Percentiles rank a stretch among this genome's conserved stretches.
Evolutionary conservation across 1,140 invertebrate genomes (phyloP).

Genomic region (Scaptomyza hsui): DNA sequence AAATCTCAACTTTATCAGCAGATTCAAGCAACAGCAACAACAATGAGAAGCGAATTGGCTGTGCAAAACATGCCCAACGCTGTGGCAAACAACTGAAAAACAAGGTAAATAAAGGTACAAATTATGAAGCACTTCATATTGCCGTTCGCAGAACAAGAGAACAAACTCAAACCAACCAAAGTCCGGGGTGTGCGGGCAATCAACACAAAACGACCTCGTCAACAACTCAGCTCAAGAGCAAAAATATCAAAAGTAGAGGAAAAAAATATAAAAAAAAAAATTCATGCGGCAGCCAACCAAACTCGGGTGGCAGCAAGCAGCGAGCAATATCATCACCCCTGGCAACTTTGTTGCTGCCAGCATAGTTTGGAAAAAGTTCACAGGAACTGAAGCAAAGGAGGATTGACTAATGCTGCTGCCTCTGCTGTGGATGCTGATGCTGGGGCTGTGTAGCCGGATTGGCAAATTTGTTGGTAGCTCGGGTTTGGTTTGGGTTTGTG

Average conservation of each 20-base stretch:
- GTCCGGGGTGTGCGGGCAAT: conserved; percentile 60
- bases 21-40: conserved; percentile 40
- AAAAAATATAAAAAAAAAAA: conserved; percentile 15
- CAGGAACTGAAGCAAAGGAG: conserved; percentile 10
- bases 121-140: conserved; percentile 78
- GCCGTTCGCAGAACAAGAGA: conserved; percentile 45
- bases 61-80: conserved; percentile 44
- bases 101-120: conserved; percentile 77
- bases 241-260: conserved; percentile 67
- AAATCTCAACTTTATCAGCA: conserved; percentile 72
- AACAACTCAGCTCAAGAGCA: conserved; percentile 69
- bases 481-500: conserved; percentile 27
- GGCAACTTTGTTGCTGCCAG: conserved; percentile 79
- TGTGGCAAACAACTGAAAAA: conserved; percentile 63
- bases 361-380: conserved; percentile 61
- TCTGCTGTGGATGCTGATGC: conserved; percentile 2
- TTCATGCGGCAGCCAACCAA: conserved; percentile 24
- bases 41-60: conserved; percentile 16
- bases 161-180: conserved; percentile 65
- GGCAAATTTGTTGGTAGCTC: conserved; percentile 34
- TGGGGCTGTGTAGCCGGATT: conserved; percentile 36
- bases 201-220: conserved; percentile 81
- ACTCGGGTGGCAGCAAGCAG: conserved; percentile 7
- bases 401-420: conserved; percentile 18
- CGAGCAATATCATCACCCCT: conserved; percentile 64